Conservation (phyloP, 2,888 invertebrate species). For the Cristatella mucedo region DNA sequence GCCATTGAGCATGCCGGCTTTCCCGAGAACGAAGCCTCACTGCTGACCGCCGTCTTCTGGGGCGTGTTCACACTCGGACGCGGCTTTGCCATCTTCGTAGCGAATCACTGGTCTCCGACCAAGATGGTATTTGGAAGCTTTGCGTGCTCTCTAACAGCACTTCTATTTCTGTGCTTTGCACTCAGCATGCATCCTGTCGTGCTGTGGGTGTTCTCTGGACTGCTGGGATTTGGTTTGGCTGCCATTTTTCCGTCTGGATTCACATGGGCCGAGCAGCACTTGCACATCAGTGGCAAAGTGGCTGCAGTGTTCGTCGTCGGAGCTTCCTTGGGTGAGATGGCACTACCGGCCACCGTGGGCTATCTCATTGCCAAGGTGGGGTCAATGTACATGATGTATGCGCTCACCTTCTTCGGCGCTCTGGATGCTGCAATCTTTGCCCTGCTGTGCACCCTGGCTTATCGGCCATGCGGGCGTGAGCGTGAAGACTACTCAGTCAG, state of each 20-base stretch:
- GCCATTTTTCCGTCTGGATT: constrained; percentile 40
- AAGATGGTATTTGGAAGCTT: constrained; percentile 35
- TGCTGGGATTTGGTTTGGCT: constrained; percentile 39
- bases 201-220: constrained; percentile 35
- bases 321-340: constrained; percentile 39
- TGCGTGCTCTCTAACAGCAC: neutral
- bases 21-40: constrained; percentile 29
- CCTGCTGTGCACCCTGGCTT: no score
- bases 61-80: constrained; percentile 37
- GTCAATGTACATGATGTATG: constrained; percentile 36
- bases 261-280: constrained; percentile 39
- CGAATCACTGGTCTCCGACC: constrained; percentile 32
- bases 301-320: constrained; percentile 39
- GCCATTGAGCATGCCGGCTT: constrained; percentile 28
- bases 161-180: no score
- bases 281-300: constrained; percentile 38
- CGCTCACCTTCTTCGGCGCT: no score
- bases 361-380: constrained; percentile 27
- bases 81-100: constrained; percentile 37
- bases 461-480: no score
- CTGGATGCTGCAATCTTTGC: no score
- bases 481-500: no score
- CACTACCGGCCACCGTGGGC: constrained; percentile 33
- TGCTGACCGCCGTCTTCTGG: constrained; percentile 40
- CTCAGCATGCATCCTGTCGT: no score